Base-by-base conservation (phyloP, 37 sponge, comb jelly and placozoan genomes). In the Tethya wilhelma region DNA sequence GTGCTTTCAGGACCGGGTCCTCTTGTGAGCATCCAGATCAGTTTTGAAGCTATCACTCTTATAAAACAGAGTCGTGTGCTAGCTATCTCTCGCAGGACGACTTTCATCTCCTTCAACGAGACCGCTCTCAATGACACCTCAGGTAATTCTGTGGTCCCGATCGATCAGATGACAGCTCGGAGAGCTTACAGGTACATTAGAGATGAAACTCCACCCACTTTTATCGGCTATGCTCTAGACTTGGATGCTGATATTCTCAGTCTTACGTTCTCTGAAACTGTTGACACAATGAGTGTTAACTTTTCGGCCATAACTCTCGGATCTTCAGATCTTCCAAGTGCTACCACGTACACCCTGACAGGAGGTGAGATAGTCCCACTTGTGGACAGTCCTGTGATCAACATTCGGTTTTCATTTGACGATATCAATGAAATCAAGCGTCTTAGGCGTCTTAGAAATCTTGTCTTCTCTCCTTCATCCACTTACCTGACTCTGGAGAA, bases 241-340 rank as follows among this genome's bases (percentile, higher is more conserved):
- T 65, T 90, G 31, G 69, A 93, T 56, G 66, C 80, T 36, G 81
- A 87, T 38, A 56, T 56, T 11, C 78, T 96, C 31, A 29, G 34
- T 23, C 71, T 96, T 3, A 96, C 90, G 1, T 96, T 96, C 68
- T 77, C 89, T 29, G 96, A 96, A 73, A 79, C 85, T 2, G 81
- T 96, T 42, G 71, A 92, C 71, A 46, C 60, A 8, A 44, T 64
- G 1, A 73, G 78, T 0, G 37, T 96, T 32, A 69, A 79, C 40
- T 75, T 89, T 31, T 42, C 83, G 23, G 56, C 58, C 9, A 77
- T 96, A 40, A 87, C 92, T 38, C 59, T 95, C 14, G 46, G 44
- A 29, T 75, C 81, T 3, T 77, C 89, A 26, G 36, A 81, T 67
- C 45, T 67, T 14, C 38, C 9, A 36, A 29, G 69, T 40, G 34